Evolutionary conservation across 2,113 vertebrate species (phyloP).

Genomic region (Okapia johnstoni): DNA sequence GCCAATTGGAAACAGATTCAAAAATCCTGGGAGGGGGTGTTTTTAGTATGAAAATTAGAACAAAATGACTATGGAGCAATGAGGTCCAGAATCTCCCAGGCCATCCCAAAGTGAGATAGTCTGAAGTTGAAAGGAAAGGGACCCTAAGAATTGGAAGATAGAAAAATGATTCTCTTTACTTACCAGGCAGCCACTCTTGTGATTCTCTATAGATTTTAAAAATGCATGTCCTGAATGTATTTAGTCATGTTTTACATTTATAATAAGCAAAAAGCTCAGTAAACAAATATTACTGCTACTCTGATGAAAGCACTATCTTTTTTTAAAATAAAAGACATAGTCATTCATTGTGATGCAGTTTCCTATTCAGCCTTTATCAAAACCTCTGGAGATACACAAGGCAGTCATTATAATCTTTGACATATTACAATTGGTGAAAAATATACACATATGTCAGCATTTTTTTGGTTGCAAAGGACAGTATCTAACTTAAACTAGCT

Average conservation of each 20-base stretch:
- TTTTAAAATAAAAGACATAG: not conserved
- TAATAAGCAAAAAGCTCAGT: not conserved
- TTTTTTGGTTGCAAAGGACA: not conserved
- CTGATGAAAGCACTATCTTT: not conserved
- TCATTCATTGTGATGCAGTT: not conserved
- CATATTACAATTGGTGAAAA: not conserved
- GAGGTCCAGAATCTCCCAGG: not conserved
- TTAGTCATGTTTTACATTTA: not conserved
- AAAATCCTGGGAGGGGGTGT: not conserved
- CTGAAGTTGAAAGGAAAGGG: not conserved
- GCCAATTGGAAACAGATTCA: not conserved
- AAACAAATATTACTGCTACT: not conserved
- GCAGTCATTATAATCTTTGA: not conserved
- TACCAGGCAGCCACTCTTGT: not conserved
- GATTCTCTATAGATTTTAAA: not conserved
- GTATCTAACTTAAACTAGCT: not conserved
- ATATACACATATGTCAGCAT: not conserved
- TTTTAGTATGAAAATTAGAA: not conserved
- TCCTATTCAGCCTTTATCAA: not conserved
- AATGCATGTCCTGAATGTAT: not conserved
- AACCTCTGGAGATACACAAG: not conserved
- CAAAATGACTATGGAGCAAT: not conserved
- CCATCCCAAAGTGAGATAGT: not conserved
- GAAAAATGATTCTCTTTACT: not conserved
- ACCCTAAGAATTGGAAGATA: not conserved